These are phyloP conservation scores for Sycobia sp. DNA, from an alignment of 1,140 invertebrate species.

Conservation along the genomic window DNA sequence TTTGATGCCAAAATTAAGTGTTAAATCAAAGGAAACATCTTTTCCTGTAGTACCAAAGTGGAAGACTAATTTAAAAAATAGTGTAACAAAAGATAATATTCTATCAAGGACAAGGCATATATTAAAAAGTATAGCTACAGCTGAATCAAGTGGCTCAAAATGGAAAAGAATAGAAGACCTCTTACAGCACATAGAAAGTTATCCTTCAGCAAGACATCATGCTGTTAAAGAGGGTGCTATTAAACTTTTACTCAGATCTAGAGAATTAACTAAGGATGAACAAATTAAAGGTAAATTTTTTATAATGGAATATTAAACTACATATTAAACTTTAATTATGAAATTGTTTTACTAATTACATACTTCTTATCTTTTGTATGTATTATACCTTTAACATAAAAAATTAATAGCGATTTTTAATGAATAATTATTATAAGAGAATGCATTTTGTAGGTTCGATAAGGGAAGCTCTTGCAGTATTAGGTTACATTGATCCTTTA, in stretches of 20 bases:
- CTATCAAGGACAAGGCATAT: conserved; percentile 71
- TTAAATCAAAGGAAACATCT: conserved; percentile 41
- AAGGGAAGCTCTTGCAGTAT: conserved; percentile 72
- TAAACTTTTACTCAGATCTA: conserved; percentile 64
- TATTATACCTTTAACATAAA: too few relatives aligned
- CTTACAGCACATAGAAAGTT: conserved; percentile 71
- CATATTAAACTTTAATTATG: too few relatives aligned
- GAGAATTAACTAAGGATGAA: conserved; percentile 53
- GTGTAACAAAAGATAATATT: conserved; percentile 65
- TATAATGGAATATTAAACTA: conserved; percentile 1
- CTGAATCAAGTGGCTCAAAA: conserved; percentile 66
- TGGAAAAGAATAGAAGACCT: conserved; percentile 70
- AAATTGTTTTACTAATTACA: too few relatives aligned
- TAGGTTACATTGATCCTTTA: conserved; percentile 76
- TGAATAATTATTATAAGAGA: neutral
- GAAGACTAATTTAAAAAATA: conserved; percentile 52
- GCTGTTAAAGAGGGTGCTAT: conserved; percentile 75
- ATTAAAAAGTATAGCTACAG: conserved; percentile 67
- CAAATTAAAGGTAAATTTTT: conserved; percentile 50
- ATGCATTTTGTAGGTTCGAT: conserved; percentile 47
- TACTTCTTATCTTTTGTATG: too few relatives aligned
- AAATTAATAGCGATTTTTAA: neutral
- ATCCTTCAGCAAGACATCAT: conserved; percentile 72
- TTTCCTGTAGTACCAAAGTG: conserved; percentile 51
- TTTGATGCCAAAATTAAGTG: conserved; percentile 49